Evolutionary conservation across 2,888 invertebrate genomes (phyloP).

Genomic region (Drosophila austrosaltans): DNA sequence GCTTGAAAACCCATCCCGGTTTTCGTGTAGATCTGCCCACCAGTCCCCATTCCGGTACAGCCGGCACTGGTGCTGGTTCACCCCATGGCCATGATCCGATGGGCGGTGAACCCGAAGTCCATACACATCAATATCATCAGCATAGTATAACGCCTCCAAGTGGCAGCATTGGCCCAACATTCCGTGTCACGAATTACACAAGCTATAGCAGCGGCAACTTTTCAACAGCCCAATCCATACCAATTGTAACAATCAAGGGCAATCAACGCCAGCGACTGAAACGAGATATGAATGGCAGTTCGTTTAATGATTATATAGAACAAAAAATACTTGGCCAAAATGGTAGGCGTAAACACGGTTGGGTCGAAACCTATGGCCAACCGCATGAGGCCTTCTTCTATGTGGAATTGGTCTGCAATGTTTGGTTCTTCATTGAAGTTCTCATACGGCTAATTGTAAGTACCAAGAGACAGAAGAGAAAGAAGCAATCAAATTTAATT

Average conservation of each 20-base stretch:
- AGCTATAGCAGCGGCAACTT: slow-evolving; percentile 73
- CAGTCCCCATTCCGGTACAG: slow-evolving; percentile 41
- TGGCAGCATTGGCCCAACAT: slow-evolving; percentile 72
- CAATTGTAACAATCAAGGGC: slow-evolving; percentile 74
- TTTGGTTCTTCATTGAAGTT: slow-evolving; percentile 98
- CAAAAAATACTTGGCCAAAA: slow-evolving; percentile 69
- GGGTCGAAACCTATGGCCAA: slow-evolving; percentile 85
- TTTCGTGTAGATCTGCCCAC: slow-evolving; percentile 87
- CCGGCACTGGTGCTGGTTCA: slow-evolving; percentile 32
- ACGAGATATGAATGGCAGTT: slow-evolving; percentile 70
- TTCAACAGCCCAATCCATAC: slow-evolving; percentile 69
- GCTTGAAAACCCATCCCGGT: slow-evolving; percentile 97
- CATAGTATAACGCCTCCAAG: slow-evolving; percentile 68
- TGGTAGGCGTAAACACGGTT: slow-evolving; percentile 78
- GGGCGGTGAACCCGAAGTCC: slow-evolving; percentile 67
- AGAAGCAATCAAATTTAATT: background rate
- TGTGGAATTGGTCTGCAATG: slow-evolving; percentile 96
- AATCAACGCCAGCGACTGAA: slow-evolving; percentile 73
- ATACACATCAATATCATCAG: slow-evolving; percentile 62
- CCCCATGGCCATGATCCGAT: slow-evolving; percentile 63
- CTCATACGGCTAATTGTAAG: slow-evolving; percentile 93
- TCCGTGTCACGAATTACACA: slow-evolving; percentile 78
- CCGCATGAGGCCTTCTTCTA: slow-evolving; percentile 93
- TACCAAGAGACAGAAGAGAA: slow-evolving; percentile 59
- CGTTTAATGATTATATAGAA: slow-evolving; percentile 70